Percentiles rank a stretch among this genome's conserved stretches.
These are phyloP conservation scores for Hippocampus kuda DNA, from an alignment of 2,797 vertebrate genomes.

Conservation along the genomic window DNA sequence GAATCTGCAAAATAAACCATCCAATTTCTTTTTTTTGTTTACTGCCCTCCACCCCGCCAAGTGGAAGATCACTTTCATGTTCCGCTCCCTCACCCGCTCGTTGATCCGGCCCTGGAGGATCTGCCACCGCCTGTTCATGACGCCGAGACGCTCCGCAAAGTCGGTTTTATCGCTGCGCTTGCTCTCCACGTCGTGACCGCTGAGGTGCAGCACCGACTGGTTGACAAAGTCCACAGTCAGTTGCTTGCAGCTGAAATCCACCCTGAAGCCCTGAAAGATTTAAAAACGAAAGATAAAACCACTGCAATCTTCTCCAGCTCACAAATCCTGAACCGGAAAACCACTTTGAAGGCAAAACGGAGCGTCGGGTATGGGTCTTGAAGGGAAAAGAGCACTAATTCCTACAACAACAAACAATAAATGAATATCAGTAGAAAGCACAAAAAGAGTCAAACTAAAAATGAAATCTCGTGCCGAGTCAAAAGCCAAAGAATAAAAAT, in stretches of 20 bases:
- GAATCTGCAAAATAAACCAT: constrained; percentile 68
- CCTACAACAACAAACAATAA: too few relatives aligned
- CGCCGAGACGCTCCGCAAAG: constrained; percentile 90
- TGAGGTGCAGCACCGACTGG: constrained; percentile 89
- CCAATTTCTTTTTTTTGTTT: not conserved
- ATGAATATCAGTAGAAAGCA: too few relatives aligned
- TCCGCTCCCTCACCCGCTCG: constrained; percentile 73
- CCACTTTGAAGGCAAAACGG: not conserved
- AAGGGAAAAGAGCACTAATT: too few relatives aligned
- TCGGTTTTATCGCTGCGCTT: constrained; percentile 95
- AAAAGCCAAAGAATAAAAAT: too few relatives aligned
- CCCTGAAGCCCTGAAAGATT: constrained; percentile 80
- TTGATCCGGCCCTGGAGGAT: constrained; percentile 83
- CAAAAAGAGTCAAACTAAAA: too few relatives aligned
- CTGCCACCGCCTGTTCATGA: constrained; percentile 95
- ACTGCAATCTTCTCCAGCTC: not conserved
- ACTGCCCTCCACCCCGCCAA: not conserved
- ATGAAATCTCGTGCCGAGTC: too few relatives aligned
- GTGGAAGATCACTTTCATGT: not conserved
- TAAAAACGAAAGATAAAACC: constrained; percentile 3
- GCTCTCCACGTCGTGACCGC: constrained; percentile 86
- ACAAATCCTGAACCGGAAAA: not conserved
- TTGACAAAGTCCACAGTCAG: constrained; percentile 96
- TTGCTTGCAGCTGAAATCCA: constrained; percentile 93
- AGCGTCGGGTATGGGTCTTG: too few relatives aligned